Evolutionary conservation across 2,888 invertebrate species (phyloP).

Genomic region (Escarpia spicata): DNA sequence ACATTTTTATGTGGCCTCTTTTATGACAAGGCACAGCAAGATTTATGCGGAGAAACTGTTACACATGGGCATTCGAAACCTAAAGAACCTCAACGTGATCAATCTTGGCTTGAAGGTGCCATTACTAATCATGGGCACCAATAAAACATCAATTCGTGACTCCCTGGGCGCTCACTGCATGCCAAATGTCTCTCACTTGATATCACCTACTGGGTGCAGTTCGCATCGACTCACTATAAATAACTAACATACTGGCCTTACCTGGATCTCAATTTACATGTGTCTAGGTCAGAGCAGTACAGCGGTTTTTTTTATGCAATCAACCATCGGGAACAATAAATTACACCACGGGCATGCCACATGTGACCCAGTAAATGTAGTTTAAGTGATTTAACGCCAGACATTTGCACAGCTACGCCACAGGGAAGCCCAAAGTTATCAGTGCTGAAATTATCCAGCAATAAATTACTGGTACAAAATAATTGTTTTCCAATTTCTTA

Average conservation of each 20-base stretch:
- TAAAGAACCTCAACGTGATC: not conserved
- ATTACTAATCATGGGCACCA: not conserved
- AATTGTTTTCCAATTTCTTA: not conserved
- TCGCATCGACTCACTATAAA: not conserved
- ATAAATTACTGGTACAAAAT: not conserved
- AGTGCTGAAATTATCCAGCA: not conserved
- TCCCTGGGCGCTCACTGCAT: not conserved
- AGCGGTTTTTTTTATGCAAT: not conserved
- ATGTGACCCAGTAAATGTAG: not conserved
- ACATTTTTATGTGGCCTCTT: not conserved
- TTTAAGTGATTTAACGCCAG: not conserved
- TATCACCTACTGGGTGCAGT: not conserved
- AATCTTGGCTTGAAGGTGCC: not conserved
- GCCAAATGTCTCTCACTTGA: not conserved
- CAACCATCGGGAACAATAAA: constrained; percentile 10
- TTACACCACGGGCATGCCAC: not conserved
- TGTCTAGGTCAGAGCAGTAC: not conserved
- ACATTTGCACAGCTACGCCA: not conserved
- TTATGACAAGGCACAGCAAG: not conserved
- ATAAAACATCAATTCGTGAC: not conserved
- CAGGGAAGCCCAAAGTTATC: not conserved
- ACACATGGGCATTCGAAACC: not conserved
- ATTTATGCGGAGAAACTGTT: not conserved
- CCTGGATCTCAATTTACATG: constrained; percentile 11
- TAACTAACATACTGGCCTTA: not conserved